Percentiles rank a stretch among this genome's conserved stretches.
These are phyloP conservation scores for Gonioctena quinquepunctata DNA, from an alignment of 1,140 invertebrate species.

Conservation along the genomic window DNA sequence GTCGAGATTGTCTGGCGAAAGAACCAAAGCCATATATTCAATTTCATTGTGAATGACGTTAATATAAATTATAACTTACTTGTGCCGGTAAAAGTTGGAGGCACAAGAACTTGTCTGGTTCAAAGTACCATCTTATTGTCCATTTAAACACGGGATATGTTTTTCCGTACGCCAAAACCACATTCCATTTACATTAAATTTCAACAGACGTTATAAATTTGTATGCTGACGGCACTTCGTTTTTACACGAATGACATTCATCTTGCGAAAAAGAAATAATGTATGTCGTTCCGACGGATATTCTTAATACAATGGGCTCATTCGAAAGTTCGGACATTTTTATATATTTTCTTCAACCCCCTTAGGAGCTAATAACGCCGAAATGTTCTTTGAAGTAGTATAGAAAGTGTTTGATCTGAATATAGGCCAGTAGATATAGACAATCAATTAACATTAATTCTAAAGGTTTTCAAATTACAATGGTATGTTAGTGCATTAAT, in stretches of 20 bases:
- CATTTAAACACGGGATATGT: conserved; percentile 50
- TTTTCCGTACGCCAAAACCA: conserved; percentile 44
- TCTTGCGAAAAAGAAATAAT: background rate
- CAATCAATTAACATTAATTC: too few species aligned
- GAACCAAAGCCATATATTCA: conserved; percentile 41
- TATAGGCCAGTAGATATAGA: too few species aligned
- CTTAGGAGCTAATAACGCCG: too few species aligned
- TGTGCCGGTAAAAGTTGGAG: conserved; percentile 31
- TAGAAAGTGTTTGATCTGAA: too few species aligned
- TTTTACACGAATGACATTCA: conserved; percentile 17
- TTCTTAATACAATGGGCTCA: background rate
- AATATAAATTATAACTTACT: conserved; percentile 49
- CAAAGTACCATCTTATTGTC: conserved; percentile 51
- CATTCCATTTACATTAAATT: conserved; percentile 49
- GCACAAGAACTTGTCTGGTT: conserved; percentile 48
- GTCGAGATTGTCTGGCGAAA: conserved; percentile 18
- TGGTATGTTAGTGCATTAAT: too few species aligned
- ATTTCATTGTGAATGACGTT: conserved; percentile 45
- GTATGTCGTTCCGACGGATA: background rate
- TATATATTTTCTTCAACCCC: too few species aligned
- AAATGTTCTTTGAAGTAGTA: too few species aligned
- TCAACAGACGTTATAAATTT: conserved; percentile 47
- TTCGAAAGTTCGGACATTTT: too few species aligned
- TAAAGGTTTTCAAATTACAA: too few species aligned
- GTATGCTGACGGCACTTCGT: conserved; percentile 27